These are phyloP conservation scores for Ariopsis seemanni DNA, from an alignment of 2,113 vertebrate species.

Conservation along the genomic window DNA sequence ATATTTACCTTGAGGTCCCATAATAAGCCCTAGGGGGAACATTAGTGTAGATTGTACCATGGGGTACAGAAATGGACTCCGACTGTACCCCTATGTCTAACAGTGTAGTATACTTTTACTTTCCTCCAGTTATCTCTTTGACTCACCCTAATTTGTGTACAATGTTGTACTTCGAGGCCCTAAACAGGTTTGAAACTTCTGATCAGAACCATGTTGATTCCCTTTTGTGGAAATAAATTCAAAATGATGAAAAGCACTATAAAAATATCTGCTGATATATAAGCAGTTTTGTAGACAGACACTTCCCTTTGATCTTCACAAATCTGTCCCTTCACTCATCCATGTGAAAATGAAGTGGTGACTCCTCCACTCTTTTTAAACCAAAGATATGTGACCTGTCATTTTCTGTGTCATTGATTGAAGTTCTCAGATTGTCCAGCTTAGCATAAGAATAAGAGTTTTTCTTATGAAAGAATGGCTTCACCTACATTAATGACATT, in stretches of 20 bases:
- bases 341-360: constrained; percentile 14
- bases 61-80: too few species aligned
- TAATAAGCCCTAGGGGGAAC: too few species aligned
- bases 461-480: background rate
- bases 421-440: background rate
- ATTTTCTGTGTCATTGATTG: background rate
- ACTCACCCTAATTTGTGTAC: background rate
- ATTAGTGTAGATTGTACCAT: too few species aligned
- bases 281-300: background rate
- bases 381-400: constrained; percentile 6
- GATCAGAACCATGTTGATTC: background rate
- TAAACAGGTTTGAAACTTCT: background rate
- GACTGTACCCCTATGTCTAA: too few species aligned
- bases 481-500: background rate
- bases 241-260: background rate
- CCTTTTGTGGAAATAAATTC: background rate
- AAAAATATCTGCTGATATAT: background rate
- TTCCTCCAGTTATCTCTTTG: constrained; percentile 6
- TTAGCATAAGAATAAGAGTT: background rate
- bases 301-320: background rate
- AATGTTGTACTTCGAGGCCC: background rate
- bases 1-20: too few species aligned
- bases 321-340: constrained; percentile 11
- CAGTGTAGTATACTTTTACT: background rate
- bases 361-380: background rate